Percentiles rank a stretch among this genome's conserved stretches.
Conservation (phyloP, 1,140 invertebrate species). For the Magallana angulata region DNA sequence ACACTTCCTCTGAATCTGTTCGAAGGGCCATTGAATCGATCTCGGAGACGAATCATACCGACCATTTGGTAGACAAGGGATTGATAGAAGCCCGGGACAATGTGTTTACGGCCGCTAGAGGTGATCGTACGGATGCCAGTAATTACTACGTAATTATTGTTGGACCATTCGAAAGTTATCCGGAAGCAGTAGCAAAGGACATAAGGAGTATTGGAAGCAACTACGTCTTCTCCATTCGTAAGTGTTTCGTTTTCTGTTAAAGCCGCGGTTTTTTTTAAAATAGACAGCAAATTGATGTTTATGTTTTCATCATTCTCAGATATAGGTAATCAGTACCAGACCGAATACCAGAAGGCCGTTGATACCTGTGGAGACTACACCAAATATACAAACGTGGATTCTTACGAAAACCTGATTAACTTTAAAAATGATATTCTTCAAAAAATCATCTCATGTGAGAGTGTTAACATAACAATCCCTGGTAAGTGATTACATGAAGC, state of each 20-base stretch:
- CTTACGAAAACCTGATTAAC: not conserved
- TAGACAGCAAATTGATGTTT: not conserved
- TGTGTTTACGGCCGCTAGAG: not conserved
- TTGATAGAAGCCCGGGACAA: slow-evolving; percentile 4
- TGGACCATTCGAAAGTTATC: not conserved
- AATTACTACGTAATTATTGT: not conserved
- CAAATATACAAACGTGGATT: not conserved
- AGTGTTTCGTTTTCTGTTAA: not conserved
- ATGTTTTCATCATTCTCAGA: not conserved
- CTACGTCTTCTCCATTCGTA: not conserved
- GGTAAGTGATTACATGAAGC: not conserved
- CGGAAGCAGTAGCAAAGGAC: not conserved
- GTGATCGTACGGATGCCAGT: not conserved
- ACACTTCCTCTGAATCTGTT: not conserved
- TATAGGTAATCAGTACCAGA: not conserved
- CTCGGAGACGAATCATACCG: not conserved
- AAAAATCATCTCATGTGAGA: not conserved
- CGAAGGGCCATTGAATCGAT: not conserved
- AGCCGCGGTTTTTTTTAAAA: no score
- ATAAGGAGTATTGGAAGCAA: not conserved
- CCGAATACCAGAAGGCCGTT: not conserved
- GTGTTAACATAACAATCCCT: not conserved
- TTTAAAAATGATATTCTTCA: not conserved
- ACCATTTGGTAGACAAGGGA: not conserved
- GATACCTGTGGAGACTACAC: not conserved